phyloP scores from a whole-genome alignment of 1,140 invertebrate species.

The Drosophila punjabiensis region DNA sequence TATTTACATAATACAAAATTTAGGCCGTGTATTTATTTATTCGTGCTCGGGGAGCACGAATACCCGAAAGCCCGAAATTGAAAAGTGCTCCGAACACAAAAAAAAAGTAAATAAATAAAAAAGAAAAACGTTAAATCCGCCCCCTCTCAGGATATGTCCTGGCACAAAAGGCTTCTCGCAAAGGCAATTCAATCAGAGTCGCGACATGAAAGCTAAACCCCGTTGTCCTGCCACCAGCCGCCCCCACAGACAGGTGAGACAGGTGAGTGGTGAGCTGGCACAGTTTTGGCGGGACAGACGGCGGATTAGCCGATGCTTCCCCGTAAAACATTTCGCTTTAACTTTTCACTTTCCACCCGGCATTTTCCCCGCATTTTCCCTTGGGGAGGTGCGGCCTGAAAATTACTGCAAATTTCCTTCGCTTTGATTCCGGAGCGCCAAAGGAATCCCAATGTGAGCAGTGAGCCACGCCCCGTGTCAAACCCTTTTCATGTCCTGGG shows the following conservation, averaged over 20 bases:
- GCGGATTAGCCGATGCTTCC: conserved; percentile 37
- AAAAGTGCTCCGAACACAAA: conserved; percentile 56
- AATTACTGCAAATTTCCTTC: conserved; percentile 45
- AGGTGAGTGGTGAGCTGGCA: conserved; percentile 34
- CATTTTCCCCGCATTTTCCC: neutral
- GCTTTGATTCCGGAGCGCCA: conserved; percentile 39
- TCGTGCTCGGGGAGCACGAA: conserved; percentile 22
- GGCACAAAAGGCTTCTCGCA: conserved; percentile 47
- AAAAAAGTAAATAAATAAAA: conserved; percentile 3
- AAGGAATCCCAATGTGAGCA: conserved; percentile 59
- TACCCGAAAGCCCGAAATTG: conserved; percentile 34
- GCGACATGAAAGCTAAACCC: conserved; percentile 72
- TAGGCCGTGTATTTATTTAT: conserved; percentile 69
- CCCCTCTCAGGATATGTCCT: conserved; percentile 13
- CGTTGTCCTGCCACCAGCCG: conserved; percentile 37
- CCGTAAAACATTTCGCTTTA: conserved; percentile 42
- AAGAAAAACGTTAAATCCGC: conserved; percentile 9
- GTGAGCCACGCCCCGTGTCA: conserved; percentile 53
- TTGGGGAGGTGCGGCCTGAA: conserved; percentile 23
- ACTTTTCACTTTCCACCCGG: conserved; percentile 35
- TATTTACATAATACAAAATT: conserved; percentile 81
- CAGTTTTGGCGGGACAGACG: conserved; percentile 37
- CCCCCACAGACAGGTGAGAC: conserved; percentile 48
- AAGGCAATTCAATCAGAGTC: conserved; percentile 78
- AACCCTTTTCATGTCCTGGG: conserved; percentile 76